Conservation (phyloP, 2,113 vertebrate species). For the Erpornis zantholeuca region DNA sequence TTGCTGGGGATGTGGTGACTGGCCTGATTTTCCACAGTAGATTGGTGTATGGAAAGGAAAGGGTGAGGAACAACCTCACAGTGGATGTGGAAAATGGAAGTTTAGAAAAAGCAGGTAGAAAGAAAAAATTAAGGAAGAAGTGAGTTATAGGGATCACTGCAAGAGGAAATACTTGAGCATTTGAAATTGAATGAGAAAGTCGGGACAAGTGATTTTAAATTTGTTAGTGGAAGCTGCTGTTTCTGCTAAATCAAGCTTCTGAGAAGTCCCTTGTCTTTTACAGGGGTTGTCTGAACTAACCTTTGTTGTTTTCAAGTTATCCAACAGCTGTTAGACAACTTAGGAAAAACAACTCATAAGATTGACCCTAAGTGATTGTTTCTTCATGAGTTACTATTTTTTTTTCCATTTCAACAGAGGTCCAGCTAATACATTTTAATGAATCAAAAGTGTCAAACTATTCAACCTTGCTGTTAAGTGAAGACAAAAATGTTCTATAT, state of each 20-base stretch:
- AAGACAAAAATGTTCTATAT: slow-evolving; percentile 81
- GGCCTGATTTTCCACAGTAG: not conserved
- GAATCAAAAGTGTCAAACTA: slow-evolving; percentile 89
- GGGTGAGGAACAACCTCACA: not conserved
- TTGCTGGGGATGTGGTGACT: not conserved
- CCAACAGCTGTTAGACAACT: not conserved
- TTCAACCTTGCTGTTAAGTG: slow-evolving; percentile 86
- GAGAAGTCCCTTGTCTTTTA: not conserved
- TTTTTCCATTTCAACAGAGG: slow-evolving; percentile 73
- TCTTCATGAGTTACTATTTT: not conserved
- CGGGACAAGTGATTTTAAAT: not conserved
- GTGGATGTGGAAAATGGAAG: not conserved
- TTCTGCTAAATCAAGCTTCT: not conserved
- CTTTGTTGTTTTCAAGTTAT: not conserved
- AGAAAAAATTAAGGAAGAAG: not conserved
- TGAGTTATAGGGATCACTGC: not conserved
- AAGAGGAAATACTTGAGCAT: not conserved
- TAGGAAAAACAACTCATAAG: not conserved
- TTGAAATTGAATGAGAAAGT: not conserved
- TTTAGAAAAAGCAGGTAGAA: not conserved
- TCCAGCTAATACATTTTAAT: slow-evolving; percentile 84
- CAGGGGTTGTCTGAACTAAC: not conserved
- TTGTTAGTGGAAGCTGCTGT: not conserved
- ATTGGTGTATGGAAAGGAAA: not conserved
- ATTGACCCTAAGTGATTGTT: not conserved